These are phyloP conservation scores for Eremophila alpestris DNA, from an alignment of 2,797 vertebrate genomes.

Conservation along the genomic window DNA sequence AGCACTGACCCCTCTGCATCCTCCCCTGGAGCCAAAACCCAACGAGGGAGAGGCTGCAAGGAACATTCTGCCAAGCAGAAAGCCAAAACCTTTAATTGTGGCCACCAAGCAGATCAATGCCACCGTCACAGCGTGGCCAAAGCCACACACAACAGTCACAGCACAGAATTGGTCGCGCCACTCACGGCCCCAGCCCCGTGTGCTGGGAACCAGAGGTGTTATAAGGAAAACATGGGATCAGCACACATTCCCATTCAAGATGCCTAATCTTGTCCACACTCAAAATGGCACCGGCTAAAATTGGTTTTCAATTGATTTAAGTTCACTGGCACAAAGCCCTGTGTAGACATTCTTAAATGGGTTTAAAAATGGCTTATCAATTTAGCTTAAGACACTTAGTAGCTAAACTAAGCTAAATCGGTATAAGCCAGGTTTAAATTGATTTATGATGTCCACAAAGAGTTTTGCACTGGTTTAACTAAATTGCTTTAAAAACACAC, in stretches of 20 bases:
- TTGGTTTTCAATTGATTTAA: slow-evolving; percentile 70
- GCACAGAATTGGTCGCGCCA: not conserved
- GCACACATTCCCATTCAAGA: slow-evolving; percentile 42
- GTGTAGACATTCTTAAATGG: slow-evolving; percentile 69
- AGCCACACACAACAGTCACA: not conserved
- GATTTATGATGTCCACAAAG: slow-evolving; percentile 73
- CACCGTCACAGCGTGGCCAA: rapidly evolving
- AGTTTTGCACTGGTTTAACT: slow-evolving; percentile 71
- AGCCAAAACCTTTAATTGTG: not conserved
- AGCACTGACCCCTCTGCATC: not conserved
- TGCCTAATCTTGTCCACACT: slow-evolving; percentile 60
- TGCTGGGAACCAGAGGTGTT: slow-evolving; percentile 8
- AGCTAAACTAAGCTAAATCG: slow-evolving; percentile 71
- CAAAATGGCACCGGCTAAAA: slow-evolving; percentile 52
- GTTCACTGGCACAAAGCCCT: slow-evolving; percentile 68
- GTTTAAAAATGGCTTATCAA: slow-evolving; percentile 74
- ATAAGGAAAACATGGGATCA: slow-evolving; percentile 29
- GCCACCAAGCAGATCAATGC: not conserved
- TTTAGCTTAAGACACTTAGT: slow-evolving; percentile 72
- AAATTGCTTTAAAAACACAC: slow-evolving; percentile 72
- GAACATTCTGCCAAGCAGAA: not conserved
- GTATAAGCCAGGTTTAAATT: slow-evolving; percentile 72
- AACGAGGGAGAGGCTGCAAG: rapidly evolving
- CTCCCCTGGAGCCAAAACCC: not conserved
- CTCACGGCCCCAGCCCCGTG: not conserved